Percentiles rank a stretch among this genome's conserved stretches.
These are phyloP conservation scores for Magallana gigas DNA, from an alignment of 1,140 invertebrate genomes.

Conservation along the genomic window DNA sequence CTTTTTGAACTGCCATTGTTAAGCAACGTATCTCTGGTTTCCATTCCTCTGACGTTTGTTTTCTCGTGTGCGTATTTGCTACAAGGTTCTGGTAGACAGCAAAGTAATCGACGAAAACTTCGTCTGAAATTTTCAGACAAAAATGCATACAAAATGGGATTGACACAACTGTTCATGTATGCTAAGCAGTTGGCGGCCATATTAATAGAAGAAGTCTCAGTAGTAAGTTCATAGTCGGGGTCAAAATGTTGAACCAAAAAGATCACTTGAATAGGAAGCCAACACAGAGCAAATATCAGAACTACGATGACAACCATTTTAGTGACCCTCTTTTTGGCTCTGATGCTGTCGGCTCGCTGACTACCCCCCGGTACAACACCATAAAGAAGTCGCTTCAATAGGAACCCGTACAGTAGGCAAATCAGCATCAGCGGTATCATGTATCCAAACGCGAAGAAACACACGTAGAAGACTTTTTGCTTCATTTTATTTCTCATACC, in stretches of 20 bases:
- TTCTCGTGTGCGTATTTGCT: slow-evolving; percentile 72
- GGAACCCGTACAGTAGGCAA: slow-evolving; percentile 92
- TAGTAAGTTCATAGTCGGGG: slow-evolving; percentile 35
- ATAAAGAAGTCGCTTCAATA: slow-evolving; percentile 87
- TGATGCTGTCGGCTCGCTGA: slow-evolving; percentile 85
- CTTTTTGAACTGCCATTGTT: slow-evolving; percentile 43
- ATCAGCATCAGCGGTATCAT: slow-evolving; percentile 84
- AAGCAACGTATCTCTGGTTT: slow-evolving; percentile 55
- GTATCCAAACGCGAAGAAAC: slow-evolving; percentile 80
- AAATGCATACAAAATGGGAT: slow-evolving; percentile 97
- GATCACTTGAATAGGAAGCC: slow-evolving; percentile 93
- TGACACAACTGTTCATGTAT: slow-evolving; percentile 96
- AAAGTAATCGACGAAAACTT: slow-evolving; percentile 86
- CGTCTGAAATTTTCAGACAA: slow-evolving; percentile 92
- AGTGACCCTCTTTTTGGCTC: slow-evolving; percentile 94
- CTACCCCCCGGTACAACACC: slow-evolving; percentile 85
- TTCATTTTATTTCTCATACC: background rate
- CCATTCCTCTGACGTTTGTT: slow-evolving; percentile 64
- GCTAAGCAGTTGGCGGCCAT: slow-evolving; percentile 94
- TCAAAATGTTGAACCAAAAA: slow-evolving; percentile 76
- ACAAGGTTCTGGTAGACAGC: slow-evolving; percentile 62
- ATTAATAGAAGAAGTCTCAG: slow-evolving; percentile 85
- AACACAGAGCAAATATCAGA: slow-evolving; percentile 95
- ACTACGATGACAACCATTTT: slow-evolving; percentile 96
- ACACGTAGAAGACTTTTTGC: slow-evolving; percentile 73